Evolutionary conservation across 2,113 vertebrate genomes (phyloP), one percentile per base, ranked within the genome.

Genomic region (Rafetus swinhoei): DNA sequence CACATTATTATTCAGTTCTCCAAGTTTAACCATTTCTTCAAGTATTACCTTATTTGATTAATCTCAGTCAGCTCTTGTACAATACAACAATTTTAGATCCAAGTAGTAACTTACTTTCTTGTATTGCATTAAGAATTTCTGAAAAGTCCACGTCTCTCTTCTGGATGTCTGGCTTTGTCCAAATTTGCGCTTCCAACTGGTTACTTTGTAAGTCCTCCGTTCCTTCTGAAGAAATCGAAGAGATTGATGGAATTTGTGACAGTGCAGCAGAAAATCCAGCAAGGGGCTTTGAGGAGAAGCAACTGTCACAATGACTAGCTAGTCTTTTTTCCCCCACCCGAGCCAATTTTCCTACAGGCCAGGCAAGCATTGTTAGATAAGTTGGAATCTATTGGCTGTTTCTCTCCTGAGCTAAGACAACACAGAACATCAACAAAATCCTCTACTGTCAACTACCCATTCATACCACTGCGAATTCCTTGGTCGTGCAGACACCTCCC

Each of bases 81-180:
- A 2, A 1, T 60, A 90, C 22, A 84, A 52, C 11, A 56, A 93
- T 90, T 97, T 97, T 95, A 93, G 94, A 97, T 93, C 87, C 76
- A 91, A 96, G 94, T 77, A 94, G 82, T 89, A 95, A 98, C 98
- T 98, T 98, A 98, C 98, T 98, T 98, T 98, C 98, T 98, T 98
- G 98, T 95, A 98, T 98, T 97, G 98, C 98, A 98, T 97, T 98
- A 97, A 98, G 97, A 98, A 98, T 98, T 97, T 98, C 98, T 98
- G 98, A 98, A 98, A 98, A 98, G 96, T 98, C 98, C 97, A 97
- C 97, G 95, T 98, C 98, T 97, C 95, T 98, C 98, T 98, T 98
- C 98, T 95, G 96, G 83, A 90, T 95, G 24, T 97, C 97, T 95
- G 97, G 95, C 59, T 96, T 97, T 94, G 95, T 97, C 93, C 97